These are phyloP conservation scores for Papilio elwesi DNA, from an alignment of 2,888 invertebrate genomes.

Conservation along the genomic window DNA sequence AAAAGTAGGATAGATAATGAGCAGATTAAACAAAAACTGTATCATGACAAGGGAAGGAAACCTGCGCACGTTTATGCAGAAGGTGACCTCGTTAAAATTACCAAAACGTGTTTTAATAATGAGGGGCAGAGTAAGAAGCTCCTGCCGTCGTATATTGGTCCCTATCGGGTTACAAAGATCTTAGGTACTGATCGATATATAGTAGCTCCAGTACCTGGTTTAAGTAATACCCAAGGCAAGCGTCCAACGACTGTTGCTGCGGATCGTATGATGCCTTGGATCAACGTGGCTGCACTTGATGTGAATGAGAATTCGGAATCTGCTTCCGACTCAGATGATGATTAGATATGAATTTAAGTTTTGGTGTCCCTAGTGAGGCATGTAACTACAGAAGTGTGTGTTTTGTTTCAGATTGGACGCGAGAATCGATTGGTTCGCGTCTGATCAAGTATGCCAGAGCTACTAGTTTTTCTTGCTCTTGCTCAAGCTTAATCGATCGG, in stretches of 20 bases:
- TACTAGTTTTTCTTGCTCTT: too few relatives aligned
- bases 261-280: neutral
- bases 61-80: too few relatives aligned
- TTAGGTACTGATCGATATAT: slow-evolving; percentile 29
- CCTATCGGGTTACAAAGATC: slow-evolving; percentile 9
- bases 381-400: neutral
- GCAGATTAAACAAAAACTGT: too few relatives aligned
- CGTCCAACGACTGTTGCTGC: neutral
- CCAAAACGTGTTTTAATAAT: too few relatives aligned
- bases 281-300: neutral
- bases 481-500: neutral
- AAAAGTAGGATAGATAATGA: neutral
- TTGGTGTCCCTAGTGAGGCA: neutral
- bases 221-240: neutral
- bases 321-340: neutral
- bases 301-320: neutral
- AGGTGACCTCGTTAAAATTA: too few relatives aligned
- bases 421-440: neutral
- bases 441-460: neutral
- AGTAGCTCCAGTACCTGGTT: slow-evolving; percentile 29
- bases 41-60: too few relatives aligned
- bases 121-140: slow-evolving; percentile 23
- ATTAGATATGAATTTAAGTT: neutral
- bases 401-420: slow-evolving; percentile 1
- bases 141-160: slow-evolving; percentile 26